These are phyloP conservation scores for Aleadryas rufinucha DNA, from an alignment of 2,113 vertebrate species.

Conservation along the genomic window DNA sequence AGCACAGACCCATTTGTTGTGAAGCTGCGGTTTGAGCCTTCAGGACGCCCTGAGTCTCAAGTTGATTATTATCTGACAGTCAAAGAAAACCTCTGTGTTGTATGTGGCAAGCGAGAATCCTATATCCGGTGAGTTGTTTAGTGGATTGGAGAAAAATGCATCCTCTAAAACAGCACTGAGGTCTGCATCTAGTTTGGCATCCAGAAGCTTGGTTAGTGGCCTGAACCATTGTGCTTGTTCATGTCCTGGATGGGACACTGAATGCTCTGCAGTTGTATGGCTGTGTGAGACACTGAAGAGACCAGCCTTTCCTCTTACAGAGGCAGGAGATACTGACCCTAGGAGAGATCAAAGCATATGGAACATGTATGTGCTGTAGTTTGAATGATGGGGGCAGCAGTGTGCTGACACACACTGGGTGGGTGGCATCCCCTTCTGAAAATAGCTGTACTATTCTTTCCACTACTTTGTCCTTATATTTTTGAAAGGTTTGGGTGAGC, in stretches of 20 bases:
- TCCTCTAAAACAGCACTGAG: neutral
- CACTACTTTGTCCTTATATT: neutral
- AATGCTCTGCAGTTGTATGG: neutral
- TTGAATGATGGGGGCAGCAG: neutral
- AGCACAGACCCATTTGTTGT: conserved; percentile 92
- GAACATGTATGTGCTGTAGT: neutral
- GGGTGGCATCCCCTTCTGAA: neutral
- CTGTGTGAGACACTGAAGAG: neutral
- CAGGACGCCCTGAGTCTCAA: conserved; percentile 91
- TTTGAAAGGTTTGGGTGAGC: neutral
- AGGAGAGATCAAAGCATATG: neutral
- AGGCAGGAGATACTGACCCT: neutral
- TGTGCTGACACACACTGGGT: neutral
- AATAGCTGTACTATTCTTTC: neutral
- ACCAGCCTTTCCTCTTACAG: neutral
- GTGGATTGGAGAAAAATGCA: neutral
- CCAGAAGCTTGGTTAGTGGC: neutral
- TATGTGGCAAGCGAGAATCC: conserved; percentile 92
- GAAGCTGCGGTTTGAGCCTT: conserved; percentile 91
- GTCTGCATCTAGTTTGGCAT: neutral
- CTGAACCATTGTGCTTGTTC: neutral
- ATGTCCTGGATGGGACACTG: neutral
- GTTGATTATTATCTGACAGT: conserved; percentile 94
- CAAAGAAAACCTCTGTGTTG: conserved; percentile 95
- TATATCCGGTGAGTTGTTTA: conserved; percentile 86